Evolutionary conservation across 1,140 invertebrate species (phyloP).

Genomic region (Aphelinus certus): DNA sequence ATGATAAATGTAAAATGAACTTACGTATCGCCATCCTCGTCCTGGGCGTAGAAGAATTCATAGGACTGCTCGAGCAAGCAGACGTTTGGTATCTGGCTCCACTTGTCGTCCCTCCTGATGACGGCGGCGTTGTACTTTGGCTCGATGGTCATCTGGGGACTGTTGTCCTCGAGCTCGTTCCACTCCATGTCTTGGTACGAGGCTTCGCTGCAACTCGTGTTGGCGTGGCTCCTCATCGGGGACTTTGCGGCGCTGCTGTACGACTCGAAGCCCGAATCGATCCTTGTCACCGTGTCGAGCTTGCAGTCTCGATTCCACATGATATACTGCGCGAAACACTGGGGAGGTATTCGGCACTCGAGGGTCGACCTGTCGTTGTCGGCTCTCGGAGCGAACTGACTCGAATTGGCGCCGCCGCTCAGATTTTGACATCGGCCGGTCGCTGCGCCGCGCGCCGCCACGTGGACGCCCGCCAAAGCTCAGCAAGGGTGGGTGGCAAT

Average conservation of each 20-base stretch:
- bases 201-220: neutral
- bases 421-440: too few species aligned
- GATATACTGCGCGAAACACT: neutral
- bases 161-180: neutral
- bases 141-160: neutral
- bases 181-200: neutral
- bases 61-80: slow-evolving; percentile 8
- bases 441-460: too few species aligned
- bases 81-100: neutral
- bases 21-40: slow-evolving; percentile 79
- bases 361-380: neutral
- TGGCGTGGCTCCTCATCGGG: slow-evolving; percentile 1
- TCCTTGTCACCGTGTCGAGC: neutral
- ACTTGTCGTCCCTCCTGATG: neutral
- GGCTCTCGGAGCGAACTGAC: slow-evolving; percentile 23
- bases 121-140: neutral
- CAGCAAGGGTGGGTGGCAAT: too few species aligned
- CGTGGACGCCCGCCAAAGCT: too few species aligned
- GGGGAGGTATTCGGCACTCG: neutral
- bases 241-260: neutral
- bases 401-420: too few species aligned
- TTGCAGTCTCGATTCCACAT: slow-evolving; percentile 1
- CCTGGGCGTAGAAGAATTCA: slow-evolving; percentile 65
- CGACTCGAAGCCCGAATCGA: neutral
- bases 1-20: slow-evolving; percentile 51